Conservation (phyloP, 2,888 invertebrate species). For the Dicranocentrus wangi region DNA sequence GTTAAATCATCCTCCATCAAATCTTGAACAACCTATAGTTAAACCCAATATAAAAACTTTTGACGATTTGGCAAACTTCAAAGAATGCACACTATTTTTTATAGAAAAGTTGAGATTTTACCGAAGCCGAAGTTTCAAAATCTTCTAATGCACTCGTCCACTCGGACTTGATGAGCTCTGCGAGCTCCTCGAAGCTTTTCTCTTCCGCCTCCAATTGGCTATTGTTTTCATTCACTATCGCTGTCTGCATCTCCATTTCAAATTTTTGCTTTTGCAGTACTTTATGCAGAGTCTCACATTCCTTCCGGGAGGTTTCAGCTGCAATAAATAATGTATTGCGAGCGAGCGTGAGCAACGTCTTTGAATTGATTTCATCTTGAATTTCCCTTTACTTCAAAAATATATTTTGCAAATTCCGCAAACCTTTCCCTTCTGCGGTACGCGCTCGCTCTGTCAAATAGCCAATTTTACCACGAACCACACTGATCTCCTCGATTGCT, state of each 20-base stretch:
- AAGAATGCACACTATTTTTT: no score
- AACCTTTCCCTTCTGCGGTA: constrained; percentile 23
- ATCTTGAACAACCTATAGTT: constrained; percentile 26
- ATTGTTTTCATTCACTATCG: constrained; percentile 4
- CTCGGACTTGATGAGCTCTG: constrained; percentile 19
- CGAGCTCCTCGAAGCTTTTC: constrained; percentile 36
- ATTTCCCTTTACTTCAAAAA: no score
- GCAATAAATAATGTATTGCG: background rate
- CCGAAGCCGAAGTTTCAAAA: constrained; percentile 26
- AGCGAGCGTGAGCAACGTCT: no score
- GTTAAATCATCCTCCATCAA: constrained; percentile 47
- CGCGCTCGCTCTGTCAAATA: constrained; percentile 14
- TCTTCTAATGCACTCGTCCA: constrained; percentile 44
- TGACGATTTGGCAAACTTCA: no score
- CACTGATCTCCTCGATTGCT: constrained; percentile 20
- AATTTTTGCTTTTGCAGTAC: constrained; percentile 13
- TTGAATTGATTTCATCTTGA: no score
- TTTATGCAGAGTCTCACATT: constrained; percentile 1
- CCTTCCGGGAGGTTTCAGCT: constrained; percentile 1
- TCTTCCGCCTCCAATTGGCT: constrained; percentile 15
- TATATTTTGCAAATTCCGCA: background rate
- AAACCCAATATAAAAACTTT: background rate
- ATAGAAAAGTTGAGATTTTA: background rate
- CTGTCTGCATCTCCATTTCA: constrained; percentile 10
- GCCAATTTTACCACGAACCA: constrained; percentile 25